phyloP scores from a whole-genome alignment of 2,113 vertebrate genomes.

The Puntigrus tetrazona region DNA sequence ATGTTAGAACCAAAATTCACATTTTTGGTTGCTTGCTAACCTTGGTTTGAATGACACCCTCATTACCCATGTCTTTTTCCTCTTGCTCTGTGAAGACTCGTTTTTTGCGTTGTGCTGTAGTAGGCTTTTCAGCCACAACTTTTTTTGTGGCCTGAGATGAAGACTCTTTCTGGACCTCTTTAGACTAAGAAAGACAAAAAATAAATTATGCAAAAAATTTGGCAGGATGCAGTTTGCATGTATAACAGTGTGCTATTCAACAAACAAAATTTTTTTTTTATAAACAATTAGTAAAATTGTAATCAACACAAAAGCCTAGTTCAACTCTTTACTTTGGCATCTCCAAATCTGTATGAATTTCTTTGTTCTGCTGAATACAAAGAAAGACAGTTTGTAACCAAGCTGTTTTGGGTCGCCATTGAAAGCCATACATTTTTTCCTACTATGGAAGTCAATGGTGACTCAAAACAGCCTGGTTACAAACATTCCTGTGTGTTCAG shows the following conservation, averaged over 20 bases:
- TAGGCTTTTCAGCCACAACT: constrained; percentile 42
- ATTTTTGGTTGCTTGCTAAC: constrained; percentile 54
- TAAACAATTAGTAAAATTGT: background rate
- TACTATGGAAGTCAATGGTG: no score
- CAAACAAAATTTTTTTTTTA: background rate
- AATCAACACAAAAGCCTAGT: background rate
- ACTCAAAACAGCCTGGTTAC: no score
- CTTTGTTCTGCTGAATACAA: no score
- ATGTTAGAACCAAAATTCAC: background rate
- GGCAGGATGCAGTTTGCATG: background rate
- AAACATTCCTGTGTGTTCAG: no score
- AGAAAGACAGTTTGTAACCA: no score
- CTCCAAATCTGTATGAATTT: no score
- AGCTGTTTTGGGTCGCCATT: no score
- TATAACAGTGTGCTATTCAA: background rate
- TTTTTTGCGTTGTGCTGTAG: constrained; percentile 55
- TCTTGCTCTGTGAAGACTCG: constrained; percentile 37
- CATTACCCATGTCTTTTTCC: constrained; percentile 46
- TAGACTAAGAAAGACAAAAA: constrained; percentile 56
- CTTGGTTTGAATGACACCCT: constrained; percentile 55
- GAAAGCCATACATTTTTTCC: no score
- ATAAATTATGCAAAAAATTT: background rate
- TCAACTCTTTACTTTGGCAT: background rate
- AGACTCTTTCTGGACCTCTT: constrained; percentile 59
- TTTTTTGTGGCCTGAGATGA: constrained; percentile 37